Base-by-base conservation (phyloP, 2,888 invertebrate genomes). In the Chymomyza caudatula region DNA sequence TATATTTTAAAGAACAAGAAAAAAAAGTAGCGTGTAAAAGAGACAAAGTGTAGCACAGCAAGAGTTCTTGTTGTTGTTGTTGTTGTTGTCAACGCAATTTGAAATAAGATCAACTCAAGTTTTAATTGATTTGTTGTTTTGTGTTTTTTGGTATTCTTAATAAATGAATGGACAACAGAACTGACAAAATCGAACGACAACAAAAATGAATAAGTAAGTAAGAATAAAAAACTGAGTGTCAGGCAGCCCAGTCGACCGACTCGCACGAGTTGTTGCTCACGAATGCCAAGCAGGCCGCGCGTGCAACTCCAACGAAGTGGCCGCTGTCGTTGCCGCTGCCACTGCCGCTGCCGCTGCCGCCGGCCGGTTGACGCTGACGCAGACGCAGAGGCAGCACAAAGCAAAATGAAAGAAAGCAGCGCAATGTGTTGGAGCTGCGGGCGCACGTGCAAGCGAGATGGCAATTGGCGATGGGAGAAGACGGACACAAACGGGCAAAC, bases 251-350 rank as follows among this genome's bases (percentile, higher is more conserved):
- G 69, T 79, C 87, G 88, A 87, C 88, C 86, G 79, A 78, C 78
- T 84, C 81, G 82, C 76, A 82, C 86, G 86, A 77, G 78, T 73
- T 83, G 76, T 79, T 77, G 76, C 81, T 87, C 79, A 85, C 88
- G 87, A 88, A 88, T 88, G 83, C 85, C 76, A 57, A 22, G 57
- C 52, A 66, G 77, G 71, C 63, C 71, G 69, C 67, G 71, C 71
- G 71, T 76, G 80, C 75, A 79, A 86, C 78, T 87, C 80, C 84
- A 88, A 85, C 72, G 82, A 80, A 80, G 82, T 78, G 75, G 44
- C 11, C 15, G 47, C 15, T 47, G 47, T n/a, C 43, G 13, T 6
- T 5, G 43, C 15, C 47, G 47, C 47, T 47, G 5, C 5, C 47
- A n/a, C 47, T 47, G 47, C 47, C 43, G 13, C 43, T 5, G 43